Evolutionary conservation across 2,113 vertebrate species (phyloP), one percentile per base, ranked within the genome.

Genomic region (Mastomys natalensis): DNA sequence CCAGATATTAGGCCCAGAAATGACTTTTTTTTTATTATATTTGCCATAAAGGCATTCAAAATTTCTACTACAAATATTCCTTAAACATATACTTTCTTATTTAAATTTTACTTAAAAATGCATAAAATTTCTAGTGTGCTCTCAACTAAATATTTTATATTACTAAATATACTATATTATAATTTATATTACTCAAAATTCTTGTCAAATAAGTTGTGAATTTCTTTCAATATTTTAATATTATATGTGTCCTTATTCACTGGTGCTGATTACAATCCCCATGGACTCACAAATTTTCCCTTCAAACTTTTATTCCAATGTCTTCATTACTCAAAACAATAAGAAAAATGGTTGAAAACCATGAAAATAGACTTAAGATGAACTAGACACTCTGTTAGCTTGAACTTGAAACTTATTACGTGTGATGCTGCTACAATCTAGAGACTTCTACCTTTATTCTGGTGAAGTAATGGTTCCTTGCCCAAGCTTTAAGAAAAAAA

Each of bases 321-420:
- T 72, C 2, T 94, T 96, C 58, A 48, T 68, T 85, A 53, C 68
- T 82, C 26, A 45, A 78, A 93, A 91, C 13, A 86, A 64, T 51
- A 55, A 85, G 37, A 34, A 40, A 64, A 89, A 21, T 45, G 22
- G 40, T 31, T 45, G 66, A 86, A 74, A 86, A 62, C 45, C 58
- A 64, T 34, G 31, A 19, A 40, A 53, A 3, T 9, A 45, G 48
- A 31, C 72, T 81, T 86, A 93, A 26, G 21, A 68, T 40, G 77
- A 85, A 62, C 15, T 13, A 7, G 73, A 16, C 19, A 74, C 17
- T 64, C 45, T 73, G 40, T 8, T 76, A 53, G 11, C 19, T 53
- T 60, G n/a, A 87, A 29, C 3, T 15, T 11, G 45, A 73, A 40
- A 10, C 68, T 37, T 58, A n/a, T 43, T 19, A 45, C 21, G 51